These are phyloP conservation scores for Trachelus stipa DNA, from an alignment of 2,888 invertebrate species.

Conservation along the genomic window DNA sequence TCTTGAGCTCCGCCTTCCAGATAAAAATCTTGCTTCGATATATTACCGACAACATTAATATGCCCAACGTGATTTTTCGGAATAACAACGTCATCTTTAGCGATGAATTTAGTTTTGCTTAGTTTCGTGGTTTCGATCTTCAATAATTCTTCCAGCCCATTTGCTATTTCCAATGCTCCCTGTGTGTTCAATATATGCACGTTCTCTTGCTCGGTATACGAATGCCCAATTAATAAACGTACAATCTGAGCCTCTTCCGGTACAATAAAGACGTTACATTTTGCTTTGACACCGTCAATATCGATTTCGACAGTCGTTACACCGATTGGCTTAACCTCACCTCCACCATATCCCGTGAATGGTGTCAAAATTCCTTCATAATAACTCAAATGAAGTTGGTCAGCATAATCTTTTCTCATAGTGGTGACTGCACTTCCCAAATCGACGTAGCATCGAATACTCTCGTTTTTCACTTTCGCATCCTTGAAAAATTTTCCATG, in stretches of 20 bases:
- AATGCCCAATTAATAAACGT: slow-evolving; percentile 39
- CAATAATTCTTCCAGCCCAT: neutral
- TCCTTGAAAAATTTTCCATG: slow-evolving; percentile 8
- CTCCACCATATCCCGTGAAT: slow-evolving; percentile 32
- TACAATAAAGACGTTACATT: slow-evolving; percentile 30
- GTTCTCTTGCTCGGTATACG: slow-evolving; percentile 37
- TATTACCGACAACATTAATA: slow-evolving; percentile 14
- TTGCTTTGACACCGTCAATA: slow-evolving; percentile 25
- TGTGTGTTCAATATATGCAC: slow-evolving; percentile 31
- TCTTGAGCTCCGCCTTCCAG: slow-evolving; percentile 23
- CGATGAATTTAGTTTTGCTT: too few species aligned
- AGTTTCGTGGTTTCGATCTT: too few species aligned
- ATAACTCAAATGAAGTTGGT: slow-evolving; percentile 2
- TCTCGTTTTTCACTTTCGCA: neutral
- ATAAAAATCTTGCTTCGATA: slow-evolving; percentile 16
- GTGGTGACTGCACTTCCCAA: slow-evolving; percentile 11
- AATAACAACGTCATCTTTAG: slow-evolving; percentile 5
- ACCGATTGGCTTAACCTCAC: slow-evolving; percentile 26
- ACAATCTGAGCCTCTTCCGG: slow-evolving; percentile 34
- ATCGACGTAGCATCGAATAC: slow-evolving; percentile 9
- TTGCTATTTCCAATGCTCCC: slow-evolving; percentile 25
- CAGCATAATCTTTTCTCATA: slow-evolving; percentile 7
- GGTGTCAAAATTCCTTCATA: slow-evolving; percentile 21
- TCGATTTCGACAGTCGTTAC: slow-evolving; percentile 16
- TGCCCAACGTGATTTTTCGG: slow-evolving; percentile 23